These are phyloP conservation scores for Melopsittacus undulatus DNA, from an alignment of 2,797 vertebrate genomes.

Conservation along the genomic window DNA sequence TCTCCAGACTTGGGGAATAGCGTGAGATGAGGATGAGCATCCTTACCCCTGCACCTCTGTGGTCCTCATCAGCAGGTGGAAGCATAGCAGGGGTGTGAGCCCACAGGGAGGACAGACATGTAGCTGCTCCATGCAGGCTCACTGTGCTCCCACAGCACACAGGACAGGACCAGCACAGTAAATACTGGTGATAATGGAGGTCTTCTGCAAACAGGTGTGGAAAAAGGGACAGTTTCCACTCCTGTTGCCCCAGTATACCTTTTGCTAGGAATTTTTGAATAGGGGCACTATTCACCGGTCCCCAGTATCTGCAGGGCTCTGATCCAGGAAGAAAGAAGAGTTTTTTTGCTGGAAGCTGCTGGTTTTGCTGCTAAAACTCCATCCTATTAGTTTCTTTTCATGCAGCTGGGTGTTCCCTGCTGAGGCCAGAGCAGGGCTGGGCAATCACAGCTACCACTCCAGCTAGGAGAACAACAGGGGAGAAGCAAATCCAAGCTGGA, in stretches of 20 bases:
- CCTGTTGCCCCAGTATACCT: neutral
- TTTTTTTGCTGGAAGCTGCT: neutral
- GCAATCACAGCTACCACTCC: neutral
- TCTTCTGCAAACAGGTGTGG: neutral
- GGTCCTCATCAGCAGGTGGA: neutral
- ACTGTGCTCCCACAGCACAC: accelerated
- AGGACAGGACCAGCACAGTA: neutral
- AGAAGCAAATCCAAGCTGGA: neutral
- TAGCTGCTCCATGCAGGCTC: accelerated
- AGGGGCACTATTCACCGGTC: neutral
- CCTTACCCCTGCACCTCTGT: neutral
- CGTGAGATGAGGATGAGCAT: neutral
- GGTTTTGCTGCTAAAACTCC: neutral
- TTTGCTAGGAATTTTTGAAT: neutral
- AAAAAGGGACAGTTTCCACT: neutral
- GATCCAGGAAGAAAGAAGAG: neutral
- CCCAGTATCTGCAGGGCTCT: neutral
- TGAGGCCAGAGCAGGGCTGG: neutral
- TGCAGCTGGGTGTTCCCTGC: neutral
- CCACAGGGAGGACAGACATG: accelerated
- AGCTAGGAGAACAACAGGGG: neutral
- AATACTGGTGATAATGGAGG: neutral
- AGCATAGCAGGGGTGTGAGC: neutral
- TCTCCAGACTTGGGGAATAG: neutral
- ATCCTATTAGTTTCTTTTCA: neutral